Evolutionary conservation across 2,797 vertebrate species (phyloP).

Genomic region (Trichosurus vulpecula): DNA sequence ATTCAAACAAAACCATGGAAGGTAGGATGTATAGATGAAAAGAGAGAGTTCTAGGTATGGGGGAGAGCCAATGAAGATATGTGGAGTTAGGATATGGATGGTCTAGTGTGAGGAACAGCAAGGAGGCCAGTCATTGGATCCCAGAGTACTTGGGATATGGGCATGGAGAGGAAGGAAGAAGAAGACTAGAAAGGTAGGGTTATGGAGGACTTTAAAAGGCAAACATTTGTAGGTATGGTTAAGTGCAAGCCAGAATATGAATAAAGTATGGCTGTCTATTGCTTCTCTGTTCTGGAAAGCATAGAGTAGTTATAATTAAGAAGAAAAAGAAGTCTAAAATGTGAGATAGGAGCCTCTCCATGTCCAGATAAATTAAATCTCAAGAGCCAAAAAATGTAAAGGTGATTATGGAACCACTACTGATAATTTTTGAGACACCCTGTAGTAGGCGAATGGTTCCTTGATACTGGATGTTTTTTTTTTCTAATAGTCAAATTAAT

Average conservation of each 20-base stretch:
- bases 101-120: neutral
- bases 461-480: neutral
- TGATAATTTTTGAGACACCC: neutral
- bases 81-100: neutral
- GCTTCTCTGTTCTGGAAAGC: neutral
- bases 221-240: neutral
- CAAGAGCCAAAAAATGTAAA: neutral
- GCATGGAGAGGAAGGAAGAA: neutral
- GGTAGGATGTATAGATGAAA: neutral
- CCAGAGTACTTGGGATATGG: neutral
- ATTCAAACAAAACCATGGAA: neutral
- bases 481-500: neutral
- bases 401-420: neutral
- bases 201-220: neutral
- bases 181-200: neutral
- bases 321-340: neutral
- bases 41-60: neutral
- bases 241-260: neutral
- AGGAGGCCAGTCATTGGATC: neutral
- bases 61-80: neutral
- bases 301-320: neutral
- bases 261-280: neutral
- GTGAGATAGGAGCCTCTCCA: neutral
- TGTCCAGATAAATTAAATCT: neutral
- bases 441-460: neutral